Evolutionary conservation across 1,140 invertebrate genomes (phyloP).

Genomic region (Myzus persicae): DNA sequence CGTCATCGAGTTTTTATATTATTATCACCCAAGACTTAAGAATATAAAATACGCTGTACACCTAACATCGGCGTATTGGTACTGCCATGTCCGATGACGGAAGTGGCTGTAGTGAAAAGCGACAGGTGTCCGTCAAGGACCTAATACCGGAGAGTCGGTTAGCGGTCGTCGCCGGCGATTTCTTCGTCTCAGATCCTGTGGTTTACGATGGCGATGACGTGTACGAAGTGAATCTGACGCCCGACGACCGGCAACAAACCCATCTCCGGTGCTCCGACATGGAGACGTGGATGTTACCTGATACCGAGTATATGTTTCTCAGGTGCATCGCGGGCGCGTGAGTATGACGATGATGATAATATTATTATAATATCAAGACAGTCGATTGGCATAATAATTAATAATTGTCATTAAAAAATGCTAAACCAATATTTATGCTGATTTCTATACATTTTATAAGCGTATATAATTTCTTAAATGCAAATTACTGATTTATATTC

Average conservation of each 20-base stretch:
- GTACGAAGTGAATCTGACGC: not conserved
- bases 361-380: not conserved
- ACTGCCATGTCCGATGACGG: not conserved
- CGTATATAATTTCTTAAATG: not conserved
- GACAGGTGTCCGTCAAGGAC: not conserved
- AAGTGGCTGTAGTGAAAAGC: not conserved
- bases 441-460: no score
- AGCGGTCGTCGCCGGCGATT: not conserved
- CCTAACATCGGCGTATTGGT: not conserved
- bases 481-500: not conserved
- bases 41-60: not conserved
- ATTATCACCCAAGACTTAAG: not conserved
- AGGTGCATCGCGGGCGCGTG: not conserved
- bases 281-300: not conserved
- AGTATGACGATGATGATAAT: not conserved
- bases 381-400: no score
- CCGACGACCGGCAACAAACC: no score
- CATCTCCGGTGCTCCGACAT: not conserved
- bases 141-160: slow-evolving; percentile 18
- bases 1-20: not conserved
- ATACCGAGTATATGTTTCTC: not conserved
- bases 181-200: not conserved
- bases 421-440: no score
- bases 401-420: no score
- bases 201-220: slow-evolving; percentile 28